These are phyloP conservation scores for Brachypalpus laphriformis DNA, from an alignment of 2,888 invertebrate species.

Conservation along the genomic window DNA sequence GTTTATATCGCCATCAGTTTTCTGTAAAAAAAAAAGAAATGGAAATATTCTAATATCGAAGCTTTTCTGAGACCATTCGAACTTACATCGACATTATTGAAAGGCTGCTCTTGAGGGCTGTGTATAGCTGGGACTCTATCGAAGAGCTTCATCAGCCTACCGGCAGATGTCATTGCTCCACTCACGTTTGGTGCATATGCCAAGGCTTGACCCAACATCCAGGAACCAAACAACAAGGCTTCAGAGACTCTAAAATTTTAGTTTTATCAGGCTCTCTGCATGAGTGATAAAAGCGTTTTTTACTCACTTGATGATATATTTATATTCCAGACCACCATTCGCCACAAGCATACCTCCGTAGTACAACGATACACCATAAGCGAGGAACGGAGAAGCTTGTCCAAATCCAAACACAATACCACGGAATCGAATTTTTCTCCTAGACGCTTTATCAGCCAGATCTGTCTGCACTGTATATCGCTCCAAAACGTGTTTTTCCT, in stretches of 20 bases:
- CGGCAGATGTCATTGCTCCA: conserved; percentile 88
- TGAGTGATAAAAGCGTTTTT: no score
- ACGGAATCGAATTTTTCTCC: conserved; percentile 85
- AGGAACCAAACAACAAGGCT: conserved; percentile 89
- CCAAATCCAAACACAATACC: conserved; percentile 89
- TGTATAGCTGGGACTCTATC: conserved; percentile 85
- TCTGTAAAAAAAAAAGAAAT: conserved; percentile 80
- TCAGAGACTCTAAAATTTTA: conserved; percentile 86
- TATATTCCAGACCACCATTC: conserved; percentile 85
- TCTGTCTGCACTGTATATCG: conserved; percentile 85
- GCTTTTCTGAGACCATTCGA: no score
- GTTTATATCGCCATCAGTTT: conserved; percentile 87
- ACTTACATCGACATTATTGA: conserved; percentile 79
- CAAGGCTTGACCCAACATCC: conserved; percentile 91
- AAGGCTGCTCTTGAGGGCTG: conserved; percentile 82
- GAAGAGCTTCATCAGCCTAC: conserved; percentile 86
- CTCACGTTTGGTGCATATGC: conserved; percentile 91
- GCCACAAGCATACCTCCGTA: conserved; percentile 89
- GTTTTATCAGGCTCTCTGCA: not conserved
- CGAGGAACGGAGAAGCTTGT: conserved; percentile 88
- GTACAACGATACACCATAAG: conserved; percentile 88
- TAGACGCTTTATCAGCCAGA: conserved; percentile 83
- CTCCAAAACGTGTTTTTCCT: conserved; percentile 86
- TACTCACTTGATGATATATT: conserved; percentile 88
- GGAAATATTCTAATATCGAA: no score